phyloP scores from a whole-genome alignment of 1,140 invertebrate species.

The Amphibalanus amphitrite region DNA sequence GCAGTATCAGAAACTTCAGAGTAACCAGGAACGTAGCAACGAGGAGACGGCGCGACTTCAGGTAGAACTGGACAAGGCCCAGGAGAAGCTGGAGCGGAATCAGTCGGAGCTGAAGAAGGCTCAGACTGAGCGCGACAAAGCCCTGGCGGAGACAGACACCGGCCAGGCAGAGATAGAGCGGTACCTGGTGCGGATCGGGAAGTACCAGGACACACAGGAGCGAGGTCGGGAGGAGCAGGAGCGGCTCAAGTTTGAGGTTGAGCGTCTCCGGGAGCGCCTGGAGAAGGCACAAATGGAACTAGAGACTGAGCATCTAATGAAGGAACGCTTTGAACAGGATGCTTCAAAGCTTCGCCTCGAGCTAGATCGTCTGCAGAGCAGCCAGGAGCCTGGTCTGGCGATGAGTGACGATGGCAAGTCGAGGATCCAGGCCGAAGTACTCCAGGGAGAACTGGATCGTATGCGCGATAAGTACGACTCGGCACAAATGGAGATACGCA shows the following conservation, averaged over 20 bases:
- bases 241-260: constrained; percentile 57
- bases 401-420: constrained; percentile 50
- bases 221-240: constrained; percentile 59
- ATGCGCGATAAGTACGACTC: constrained; percentile 52
- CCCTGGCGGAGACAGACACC: constrained; percentile 43
- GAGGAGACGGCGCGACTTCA: constrained; percentile 70
- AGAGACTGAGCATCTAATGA: constrained; percentile 45
- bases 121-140: constrained; percentile 52
- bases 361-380: constrained; percentile 42
- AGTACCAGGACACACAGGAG: constrained; percentile 56
- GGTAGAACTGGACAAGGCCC: constrained; percentile 72
- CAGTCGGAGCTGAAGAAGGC: constrained; percentile 62
- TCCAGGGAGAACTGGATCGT: constrained; percentile 46
- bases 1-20: constrained; percentile 61
- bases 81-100: constrained; percentile 70
- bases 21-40: constrained; percentile 66
- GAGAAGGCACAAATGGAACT: constrained; percentile 61
- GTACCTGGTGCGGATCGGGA: constrained; percentile 51
- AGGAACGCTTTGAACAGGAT: constrained; percentile 38
- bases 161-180: constrained; percentile 50
- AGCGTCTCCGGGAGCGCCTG: constrained; percentile 58
- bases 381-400: neutral
- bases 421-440: constrained; percentile 45
- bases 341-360: constrained; percentile 44
- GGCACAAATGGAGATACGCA: constrained; percentile 52